phyloP scores from a whole-genome alignment of 2,113 vertebrate genomes.

The Scalopus aquaticus region DNA sequence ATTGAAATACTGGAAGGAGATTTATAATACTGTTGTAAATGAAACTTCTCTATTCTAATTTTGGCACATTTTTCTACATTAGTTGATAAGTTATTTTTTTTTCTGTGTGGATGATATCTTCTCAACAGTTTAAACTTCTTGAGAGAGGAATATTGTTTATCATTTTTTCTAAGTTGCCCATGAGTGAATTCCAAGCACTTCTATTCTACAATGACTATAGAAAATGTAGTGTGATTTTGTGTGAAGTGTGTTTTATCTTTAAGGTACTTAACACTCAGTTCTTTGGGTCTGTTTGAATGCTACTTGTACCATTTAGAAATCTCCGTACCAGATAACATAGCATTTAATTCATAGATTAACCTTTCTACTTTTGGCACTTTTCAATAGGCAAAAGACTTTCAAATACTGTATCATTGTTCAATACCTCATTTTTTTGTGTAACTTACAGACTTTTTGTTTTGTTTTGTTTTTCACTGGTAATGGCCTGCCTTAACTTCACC shows the following conservation, averaged over 20 bases:
- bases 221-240: constrained; percentile 30
- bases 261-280: background rate
- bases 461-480: background rate
- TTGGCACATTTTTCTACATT: background rate
- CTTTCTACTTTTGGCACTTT: background rate
- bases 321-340: background rate
- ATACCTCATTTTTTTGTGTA: background rate
- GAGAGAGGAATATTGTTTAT: background rate
- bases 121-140: background rate
- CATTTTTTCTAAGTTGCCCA: background rate
- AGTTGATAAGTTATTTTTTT: background rate
- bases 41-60: background rate
- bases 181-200: background rate
- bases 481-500: background rate
- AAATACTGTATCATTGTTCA: background rate
- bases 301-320: constrained; percentile 2
- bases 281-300: background rate
- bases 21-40: background rate
- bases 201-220: background rate
- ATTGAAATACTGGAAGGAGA: background rate
- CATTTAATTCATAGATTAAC: background rate
- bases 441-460: background rate
- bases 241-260: constrained; percentile 32
- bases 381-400: background rate
- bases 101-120: background rate